Conservation (phyloP, 2,797 vertebrate genomes). For the Dendrocincla tyrannina region DNA sequence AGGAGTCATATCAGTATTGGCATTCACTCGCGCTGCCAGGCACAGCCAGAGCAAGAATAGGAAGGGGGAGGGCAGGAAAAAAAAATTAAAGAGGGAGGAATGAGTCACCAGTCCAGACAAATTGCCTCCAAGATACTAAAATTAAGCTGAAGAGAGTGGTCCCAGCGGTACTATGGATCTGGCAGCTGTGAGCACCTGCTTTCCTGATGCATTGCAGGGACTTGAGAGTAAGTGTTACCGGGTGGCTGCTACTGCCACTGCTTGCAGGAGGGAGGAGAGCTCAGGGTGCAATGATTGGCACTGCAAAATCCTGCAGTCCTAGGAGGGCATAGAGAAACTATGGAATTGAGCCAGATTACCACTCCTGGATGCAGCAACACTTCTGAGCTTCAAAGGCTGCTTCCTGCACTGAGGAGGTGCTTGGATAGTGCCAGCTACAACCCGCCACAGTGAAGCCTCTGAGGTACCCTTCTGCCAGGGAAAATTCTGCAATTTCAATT, state of each 20-base stretch:
- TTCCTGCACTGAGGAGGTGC: not conserved
- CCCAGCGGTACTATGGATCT: slow-evolving; percentile 24
- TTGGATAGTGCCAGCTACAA: not conserved
- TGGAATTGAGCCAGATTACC: not conserved
- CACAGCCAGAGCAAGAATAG: not conserved
- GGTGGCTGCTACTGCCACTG: not conserved
- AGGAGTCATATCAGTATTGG: not conserved
- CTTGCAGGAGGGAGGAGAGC: not conserved
- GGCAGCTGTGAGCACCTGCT: slow-evolving; percentile 46
- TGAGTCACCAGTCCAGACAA: slow-evolving; percentile 69
- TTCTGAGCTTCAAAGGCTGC: not conserved
- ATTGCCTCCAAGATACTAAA: slow-evolving; percentile 64
- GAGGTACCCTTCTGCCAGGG: not conserved
- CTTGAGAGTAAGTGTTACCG: not conserved
- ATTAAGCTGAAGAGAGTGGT: slow-evolving; percentile 56
- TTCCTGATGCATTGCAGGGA: slow-evolving; percentile 65
- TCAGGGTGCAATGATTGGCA: not conserved
- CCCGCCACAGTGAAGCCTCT: not conserved
- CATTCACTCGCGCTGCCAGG: not conserved
- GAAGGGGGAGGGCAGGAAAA: not conserved
- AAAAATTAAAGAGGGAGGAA: not conserved
- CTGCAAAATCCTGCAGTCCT: slow-evolving; percentile 52
- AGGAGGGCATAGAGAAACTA: not conserved
- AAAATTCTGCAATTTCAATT: not conserved
- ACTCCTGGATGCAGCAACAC: not conserved